A percentile compares a stretch with the other conserved stretches of the same genome.
Conservation (phyloP, 2,113 vertebrate species). For the Equus przewalskii region DNA sequence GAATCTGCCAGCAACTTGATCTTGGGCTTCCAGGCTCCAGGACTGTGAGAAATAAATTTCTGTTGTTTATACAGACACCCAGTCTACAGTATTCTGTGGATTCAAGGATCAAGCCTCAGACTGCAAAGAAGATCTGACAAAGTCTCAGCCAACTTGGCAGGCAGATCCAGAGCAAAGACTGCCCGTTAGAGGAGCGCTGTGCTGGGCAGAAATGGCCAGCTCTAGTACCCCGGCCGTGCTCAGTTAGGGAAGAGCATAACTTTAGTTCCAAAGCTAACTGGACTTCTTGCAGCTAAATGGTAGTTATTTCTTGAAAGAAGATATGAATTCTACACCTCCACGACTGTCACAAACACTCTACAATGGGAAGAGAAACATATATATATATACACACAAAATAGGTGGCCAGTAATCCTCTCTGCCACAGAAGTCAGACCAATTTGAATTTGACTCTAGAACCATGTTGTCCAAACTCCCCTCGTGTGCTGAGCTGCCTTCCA, state of each 20-base stretch:
- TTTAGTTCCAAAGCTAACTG: neutral
- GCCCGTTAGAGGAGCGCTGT: neutral
- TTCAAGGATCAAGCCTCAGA: neutral
- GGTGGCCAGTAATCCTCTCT: neutral
- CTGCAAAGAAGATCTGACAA: neutral
- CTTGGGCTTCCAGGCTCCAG: neutral
- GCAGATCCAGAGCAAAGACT: neutral
- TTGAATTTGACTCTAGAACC: neutral
- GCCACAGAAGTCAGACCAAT: neutral
- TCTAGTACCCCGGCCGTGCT: rapidly evolving
- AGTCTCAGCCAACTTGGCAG: neutral
- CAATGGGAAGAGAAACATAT: neutral
- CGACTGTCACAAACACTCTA: neutral
- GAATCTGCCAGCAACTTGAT: neutral
- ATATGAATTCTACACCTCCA: neutral
- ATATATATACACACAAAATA: too few relatives aligned
- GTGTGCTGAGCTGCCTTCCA: neutral
- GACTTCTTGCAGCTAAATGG: neutral
- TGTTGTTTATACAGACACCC: neutral
- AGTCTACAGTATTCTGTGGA: neutral
- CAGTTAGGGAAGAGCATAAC: rapidly evolving
- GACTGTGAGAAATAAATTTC: neutral
- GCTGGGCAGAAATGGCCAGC: neutral
- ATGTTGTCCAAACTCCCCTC: neutral
- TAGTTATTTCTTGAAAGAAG: neutral